Evolutionary conservation across 2,113 vertebrate species (phyloP).

Genomic region (Bothrops jararaca): DNA sequence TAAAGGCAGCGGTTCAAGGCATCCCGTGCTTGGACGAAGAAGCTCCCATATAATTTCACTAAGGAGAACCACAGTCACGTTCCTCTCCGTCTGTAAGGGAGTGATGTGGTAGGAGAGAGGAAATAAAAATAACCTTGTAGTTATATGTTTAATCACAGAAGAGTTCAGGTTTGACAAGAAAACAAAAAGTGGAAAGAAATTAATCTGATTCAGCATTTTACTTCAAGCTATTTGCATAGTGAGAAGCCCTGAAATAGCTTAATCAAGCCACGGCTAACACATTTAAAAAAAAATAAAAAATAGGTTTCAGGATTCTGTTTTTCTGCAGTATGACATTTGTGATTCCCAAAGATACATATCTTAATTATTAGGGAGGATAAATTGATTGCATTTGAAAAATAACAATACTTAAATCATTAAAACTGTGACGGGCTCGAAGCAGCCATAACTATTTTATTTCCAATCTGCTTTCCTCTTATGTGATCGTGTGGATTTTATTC

Average conservation of each 20-base stretch:
- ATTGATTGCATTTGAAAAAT: neutral
- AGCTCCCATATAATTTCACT: conserved; percentile 95
- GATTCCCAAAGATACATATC: neutral
- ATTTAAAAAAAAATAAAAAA: conserved; percentile 46
- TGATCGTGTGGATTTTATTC: neutral
- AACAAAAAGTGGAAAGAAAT: conserved; percentile 47
- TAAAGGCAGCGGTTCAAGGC: conserved; percentile 87
- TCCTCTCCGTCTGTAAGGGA: conserved; percentile 80
- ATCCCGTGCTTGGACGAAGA: conserved; percentile 87
- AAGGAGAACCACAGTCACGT: conserved; percentile 87
- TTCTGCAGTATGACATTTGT: conserved; percentile 31
- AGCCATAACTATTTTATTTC: neutral
- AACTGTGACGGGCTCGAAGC: neutral
- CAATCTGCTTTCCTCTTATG: neutral
- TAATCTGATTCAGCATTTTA: conserved; percentile 43
- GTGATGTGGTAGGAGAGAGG: conserved; percentile 7
- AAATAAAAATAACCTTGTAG: conserved; percentile 28
- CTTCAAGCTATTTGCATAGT: conserved; percentile 52
- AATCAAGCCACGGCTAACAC: conserved; percentile 53
- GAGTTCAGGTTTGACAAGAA: conserved; percentile 26
- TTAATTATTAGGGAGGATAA: neutral
- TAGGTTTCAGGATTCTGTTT: conserved; percentile 36
- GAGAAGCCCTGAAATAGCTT: conserved; percentile 53
- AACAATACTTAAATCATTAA: neutral
- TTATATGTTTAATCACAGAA: conserved; percentile 41